A percentile compares a stretch with the other conserved stretches of the same genome.
These are phyloP conservation scores for Acanthiza pusilla DNA, from an alignment of 2,797 vertebrate genomes.

Conservation along the genomic window DNA sequence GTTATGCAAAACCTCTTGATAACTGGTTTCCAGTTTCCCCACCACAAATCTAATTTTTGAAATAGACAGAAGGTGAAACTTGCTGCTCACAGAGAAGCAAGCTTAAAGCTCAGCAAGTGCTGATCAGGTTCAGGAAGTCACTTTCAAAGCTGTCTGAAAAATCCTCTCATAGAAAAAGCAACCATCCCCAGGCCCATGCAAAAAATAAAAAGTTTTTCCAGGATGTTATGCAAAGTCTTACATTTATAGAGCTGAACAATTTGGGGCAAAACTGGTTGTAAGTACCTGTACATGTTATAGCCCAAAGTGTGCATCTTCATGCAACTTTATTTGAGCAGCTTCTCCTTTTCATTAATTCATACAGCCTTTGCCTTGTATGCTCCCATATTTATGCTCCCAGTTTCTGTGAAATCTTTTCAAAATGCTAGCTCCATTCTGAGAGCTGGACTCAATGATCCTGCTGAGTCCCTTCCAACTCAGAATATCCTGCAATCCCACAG, in stretches of 20 bases:
- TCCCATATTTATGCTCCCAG: neutral
- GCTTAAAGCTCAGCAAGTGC: neutral
- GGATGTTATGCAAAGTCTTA: neutral
- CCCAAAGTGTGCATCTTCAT: neutral
- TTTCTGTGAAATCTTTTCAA: neutral
- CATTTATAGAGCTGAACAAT: neutral
- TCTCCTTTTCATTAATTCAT: neutral
- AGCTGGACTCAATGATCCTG: neutral
- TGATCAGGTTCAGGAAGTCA: neutral
- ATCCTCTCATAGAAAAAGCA: neutral
- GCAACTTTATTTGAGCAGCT: neutral
- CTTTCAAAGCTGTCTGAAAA: neutral
- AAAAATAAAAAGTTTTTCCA: neutral
- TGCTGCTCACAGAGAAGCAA: neutral
- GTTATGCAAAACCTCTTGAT: neutral
- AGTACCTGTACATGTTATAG: neutral
- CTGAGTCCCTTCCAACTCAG: neutral
- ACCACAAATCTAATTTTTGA: neutral
- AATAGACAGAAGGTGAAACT: neutral
- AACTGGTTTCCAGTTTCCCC: neutral
- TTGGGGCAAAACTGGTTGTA: neutral
- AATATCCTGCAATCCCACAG: neutral
- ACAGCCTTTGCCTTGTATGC: neutral
- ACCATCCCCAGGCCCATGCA: neutral
- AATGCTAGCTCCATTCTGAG: neutral